Evolutionary conservation across 2,888 invertebrate species (phyloP), one percentile per base, ranked within the genome.

Genomic region (Scaptomyza cyrtandrae): DNA sequence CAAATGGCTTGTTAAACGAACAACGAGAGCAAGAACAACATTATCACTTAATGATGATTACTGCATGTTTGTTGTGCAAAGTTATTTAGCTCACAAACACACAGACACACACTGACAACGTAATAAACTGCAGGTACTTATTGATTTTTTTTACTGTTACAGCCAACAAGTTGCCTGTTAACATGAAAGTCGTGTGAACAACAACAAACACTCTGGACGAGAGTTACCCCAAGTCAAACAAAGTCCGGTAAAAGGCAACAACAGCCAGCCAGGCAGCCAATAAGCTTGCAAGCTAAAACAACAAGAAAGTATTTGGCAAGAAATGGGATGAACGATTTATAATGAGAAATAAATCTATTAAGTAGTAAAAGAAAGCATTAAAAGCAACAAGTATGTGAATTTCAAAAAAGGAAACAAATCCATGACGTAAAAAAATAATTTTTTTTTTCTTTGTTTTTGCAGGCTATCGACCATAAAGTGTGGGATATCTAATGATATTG

Each of bases 131-230:
- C 77, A 63, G 80, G 88, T 83, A 88, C 84, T 86, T 84, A 84
- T 84, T 84, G 84, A 84, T 37, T 37, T 37, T 37, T 84, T 84
- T 84, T 84, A 84, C 84, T 80, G 84, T 84, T 84, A 84, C 65
- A 87, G 73, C 39, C 39, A 39, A 39, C 80, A 69, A 83, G 88
- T 88, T 84, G 39, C 33, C 33, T 49, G 86, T 80, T 80, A 83
- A 84, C 84, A 84, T 83, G 84, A 84, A 84, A 84, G 84, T 84
- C 84, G 84, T 84, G 84, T 84, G 84, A 88, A 84, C 71, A 71
- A 80, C 80, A 70, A 70, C 49, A 74, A 63, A 74, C 62, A 60
- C 52, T 63, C 53, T 27, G 53, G 24, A 24, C 72, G 35, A 13
- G 58, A 49, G 57, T 50, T 58, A 39, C 14, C 14, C 39, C 14